These are phyloP conservation scores for Rhinella marina DNA, from an alignment of 2,797 vertebrate species.

Conservation along the genomic window DNA sequence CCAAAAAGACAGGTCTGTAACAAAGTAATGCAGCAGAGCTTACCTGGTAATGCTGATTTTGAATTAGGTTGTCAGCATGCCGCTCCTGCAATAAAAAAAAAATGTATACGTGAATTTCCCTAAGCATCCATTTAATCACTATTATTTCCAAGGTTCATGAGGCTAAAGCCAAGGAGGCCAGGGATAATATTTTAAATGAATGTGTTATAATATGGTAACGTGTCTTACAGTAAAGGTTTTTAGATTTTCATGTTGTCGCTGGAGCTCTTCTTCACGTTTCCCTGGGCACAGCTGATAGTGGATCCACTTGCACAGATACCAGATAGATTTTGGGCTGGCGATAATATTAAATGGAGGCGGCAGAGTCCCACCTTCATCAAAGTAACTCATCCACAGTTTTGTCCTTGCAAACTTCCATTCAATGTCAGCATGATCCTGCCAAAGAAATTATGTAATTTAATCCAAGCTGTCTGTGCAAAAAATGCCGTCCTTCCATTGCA, in stretches of 20 bases:
- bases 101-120: conserved; percentile 59
- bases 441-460: conserved; percentile 44
- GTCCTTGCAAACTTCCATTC: conserved; percentile 98
- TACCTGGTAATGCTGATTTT: conserved; percentile 98
- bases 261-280: conserved; percentile 74
- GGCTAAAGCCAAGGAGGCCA: too few relatives aligned
- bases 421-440: conserved; percentile 92
- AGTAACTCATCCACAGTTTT: conserved; percentile 98
- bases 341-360: conserved; percentile 95
- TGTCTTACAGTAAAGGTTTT: conserved; percentile 88
- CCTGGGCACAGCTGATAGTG: conserved; percentile 83
- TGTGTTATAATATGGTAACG: not conserved
- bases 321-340: conserved; percentile 91
- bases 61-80: conserved; percentile 92
- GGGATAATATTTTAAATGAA: not conserved
- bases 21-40: not conserved
- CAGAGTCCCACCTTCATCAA: conserved; percentile 92
- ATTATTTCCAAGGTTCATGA: not conserved
- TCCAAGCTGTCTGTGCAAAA: not conserved
- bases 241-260: conserved; percentile 88
- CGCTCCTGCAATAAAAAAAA: conserved; percentile 81
- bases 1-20: conserved; percentile 21
- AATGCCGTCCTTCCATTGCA: too few relatives aligned
- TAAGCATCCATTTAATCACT: not conserved
- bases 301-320: conserved; percentile 93